Evolutionary conservation across 2,888 invertebrate species (phyloP).

Genomic region (Iselma pallidipennis): DNA sequence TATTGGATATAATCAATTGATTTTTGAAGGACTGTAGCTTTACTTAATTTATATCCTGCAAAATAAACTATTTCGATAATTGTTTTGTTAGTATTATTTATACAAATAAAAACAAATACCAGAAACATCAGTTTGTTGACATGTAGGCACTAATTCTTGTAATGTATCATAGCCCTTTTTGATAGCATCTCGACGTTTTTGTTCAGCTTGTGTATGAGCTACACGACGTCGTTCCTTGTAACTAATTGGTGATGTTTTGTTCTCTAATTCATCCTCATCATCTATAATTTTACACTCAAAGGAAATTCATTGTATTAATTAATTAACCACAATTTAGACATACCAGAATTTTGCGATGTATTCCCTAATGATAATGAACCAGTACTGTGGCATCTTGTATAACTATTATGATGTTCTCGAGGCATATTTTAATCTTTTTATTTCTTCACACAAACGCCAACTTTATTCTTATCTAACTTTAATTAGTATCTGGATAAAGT

Average conservation of each 20-base stretch:
- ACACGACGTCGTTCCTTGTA: conserved; percentile 93
- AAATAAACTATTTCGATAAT: conserved; percentile 1
- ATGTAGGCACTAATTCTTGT: conserved; percentile 91
- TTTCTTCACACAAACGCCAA: not conserved
- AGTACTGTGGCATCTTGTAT: conserved; percentile 17
- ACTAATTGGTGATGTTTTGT: conserved; percentile 68
- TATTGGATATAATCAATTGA: conserved; percentile 94
- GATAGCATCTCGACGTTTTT: conserved; percentile 94
- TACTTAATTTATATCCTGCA: conserved; percentile 85
- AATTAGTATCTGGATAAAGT: not conserved
- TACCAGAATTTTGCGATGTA: conserved; percentile 18
- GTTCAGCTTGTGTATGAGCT: conserved; percentile 96
- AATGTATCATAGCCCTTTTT: conserved; percentile 96
- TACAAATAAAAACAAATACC: conserved; percentile 50
- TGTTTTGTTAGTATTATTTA: not conserved
- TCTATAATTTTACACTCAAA: conserved; percentile 48
- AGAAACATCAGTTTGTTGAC: conserved; percentile 88
- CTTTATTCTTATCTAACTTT: not conserved
- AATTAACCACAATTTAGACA: conserved; percentile 16
- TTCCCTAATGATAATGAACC: conserved; percentile 13
- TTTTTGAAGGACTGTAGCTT: conserved; percentile 93
- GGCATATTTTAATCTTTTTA: conserved; percentile 7
- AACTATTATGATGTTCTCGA: conserved; percentile 14
- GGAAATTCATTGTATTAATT: conserved; percentile 16
- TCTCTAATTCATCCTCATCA: conserved; percentile 66